Evolutionary conservation across 2,113 vertebrate species (phyloP).

Genomic region (Dipodomys ordii): DNA sequence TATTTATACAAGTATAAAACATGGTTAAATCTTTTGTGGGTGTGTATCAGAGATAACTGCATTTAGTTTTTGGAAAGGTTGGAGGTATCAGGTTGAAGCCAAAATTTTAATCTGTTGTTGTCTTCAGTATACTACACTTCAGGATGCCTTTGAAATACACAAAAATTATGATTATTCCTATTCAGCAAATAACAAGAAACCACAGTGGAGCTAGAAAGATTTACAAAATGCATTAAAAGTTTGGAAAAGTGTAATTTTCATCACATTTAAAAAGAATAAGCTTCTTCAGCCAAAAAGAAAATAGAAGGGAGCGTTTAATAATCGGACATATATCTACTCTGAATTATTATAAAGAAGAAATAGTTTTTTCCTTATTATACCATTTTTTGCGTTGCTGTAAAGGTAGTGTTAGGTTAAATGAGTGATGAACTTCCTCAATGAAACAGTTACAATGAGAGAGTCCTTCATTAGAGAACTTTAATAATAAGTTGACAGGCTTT

Average conservation of each 20-base stretch:
- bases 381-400: too few species aligned
- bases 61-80: slow-evolving; percentile 22
- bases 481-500: slow-evolving; percentile 36
- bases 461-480: slow-evolving; percentile 2
- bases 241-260: slow-evolving; percentile 32
- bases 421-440: slow-evolving; percentile 32
- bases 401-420: background rate
- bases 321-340: background rate
- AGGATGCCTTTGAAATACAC: background rate
- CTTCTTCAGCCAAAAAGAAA: slow-evolving; percentile 3
- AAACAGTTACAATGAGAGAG: background rate
- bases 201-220: background rate
- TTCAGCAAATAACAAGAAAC: background rate
- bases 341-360: slow-evolving; percentile 12
- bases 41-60: background rate
- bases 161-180: background rate
- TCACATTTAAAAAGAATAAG: slow-evolving; percentile 11
- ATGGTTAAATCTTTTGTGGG: background rate
- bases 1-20: background rate
- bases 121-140: background rate
- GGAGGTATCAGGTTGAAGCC: background rate
- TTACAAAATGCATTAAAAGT: slow-evolving; percentile 26
- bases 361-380: background rate
- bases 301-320: slow-evolving; percentile 5
- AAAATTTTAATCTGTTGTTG: slow-evolving; percentile 12